phyloP scores from a whole-genome alignment of 2,888 invertebrate species.

The Hylaea fasciaria region DNA sequence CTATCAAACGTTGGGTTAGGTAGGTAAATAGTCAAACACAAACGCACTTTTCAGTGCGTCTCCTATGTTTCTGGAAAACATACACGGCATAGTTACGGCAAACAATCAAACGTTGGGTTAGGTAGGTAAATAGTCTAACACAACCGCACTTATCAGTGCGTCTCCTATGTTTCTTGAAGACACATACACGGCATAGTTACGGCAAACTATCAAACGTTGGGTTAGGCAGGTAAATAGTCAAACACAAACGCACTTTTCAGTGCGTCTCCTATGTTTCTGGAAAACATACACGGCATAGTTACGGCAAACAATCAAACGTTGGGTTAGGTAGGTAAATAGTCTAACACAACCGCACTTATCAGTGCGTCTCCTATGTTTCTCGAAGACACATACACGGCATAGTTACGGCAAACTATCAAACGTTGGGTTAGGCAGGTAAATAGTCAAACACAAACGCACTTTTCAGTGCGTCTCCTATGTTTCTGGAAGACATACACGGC shows the following conservation, averaged over 20 bases:
- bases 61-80: background rate
- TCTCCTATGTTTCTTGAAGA: background rate
- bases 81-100: too few species aligned
- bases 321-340: too few species aligned
- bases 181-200: too few species aligned
- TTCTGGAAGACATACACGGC: background rate
- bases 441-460: constrained; percentile 5
- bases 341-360: constrained; percentile 23
- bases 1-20: too few species aligned
- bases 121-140: too few species aligned
- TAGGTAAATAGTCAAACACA: background rate
- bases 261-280: constrained; percentile 11
- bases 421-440: background rate
- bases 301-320: too few species aligned
- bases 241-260: constrained; percentile 17
- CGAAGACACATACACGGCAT: too few species aligned
- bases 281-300: too few species aligned
- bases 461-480: constrained; percentile 18
- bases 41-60: constrained; percentile 4
- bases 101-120: too few species aligned
- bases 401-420: too few species aligned
- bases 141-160: constrained; percentile 27
- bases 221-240: background rate
- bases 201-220: too few species aligned
- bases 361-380: constrained; percentile 11